These are phyloP conservation scores for Montipora capricornis DNA, from an alignment of 64 coral and sea anemone genomes.

Conservation along the genomic window DNA sequence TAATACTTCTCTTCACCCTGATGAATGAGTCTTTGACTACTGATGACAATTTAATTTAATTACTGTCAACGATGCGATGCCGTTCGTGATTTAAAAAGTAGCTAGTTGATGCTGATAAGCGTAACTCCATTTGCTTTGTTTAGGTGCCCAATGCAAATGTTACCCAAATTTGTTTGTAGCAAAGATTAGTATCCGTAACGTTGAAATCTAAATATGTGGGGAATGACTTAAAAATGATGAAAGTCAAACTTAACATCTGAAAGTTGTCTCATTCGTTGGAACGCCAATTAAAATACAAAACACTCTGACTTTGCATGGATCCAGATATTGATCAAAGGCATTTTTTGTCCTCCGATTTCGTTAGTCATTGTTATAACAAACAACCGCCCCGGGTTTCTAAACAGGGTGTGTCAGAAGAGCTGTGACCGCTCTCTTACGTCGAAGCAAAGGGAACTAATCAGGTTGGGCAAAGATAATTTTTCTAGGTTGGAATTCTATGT, in stretches of 20 bases:
- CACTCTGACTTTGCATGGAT: no score
- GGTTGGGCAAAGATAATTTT: neutral
- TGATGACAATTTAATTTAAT: slow-evolving; percentile 55
- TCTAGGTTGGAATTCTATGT: neutral
- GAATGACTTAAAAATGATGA: neutral
- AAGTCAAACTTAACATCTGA: no score
- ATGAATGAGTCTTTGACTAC: slow-evolving; percentile 45
- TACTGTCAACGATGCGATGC: slow-evolving; percentile 26
- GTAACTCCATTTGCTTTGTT: slow-evolving; percentile 4
- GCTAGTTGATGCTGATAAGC: slow-evolving; percentile 26
- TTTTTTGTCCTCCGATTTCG: neutral
- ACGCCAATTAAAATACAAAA: no score
- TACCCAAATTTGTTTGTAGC: neutral
- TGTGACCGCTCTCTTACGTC: neutral
- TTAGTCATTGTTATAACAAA: neutral
- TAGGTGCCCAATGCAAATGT: neutral
- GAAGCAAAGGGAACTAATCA: neutral
- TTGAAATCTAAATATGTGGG: neutral
- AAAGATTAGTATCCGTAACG: neutral
- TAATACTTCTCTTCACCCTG: neutral
- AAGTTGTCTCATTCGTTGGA: no score
- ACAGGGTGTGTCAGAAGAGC: neutral
- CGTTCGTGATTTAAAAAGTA: neutral
- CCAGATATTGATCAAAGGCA: neutral
- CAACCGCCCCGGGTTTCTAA: neutral